These are phyloP conservation scores for Chrysoperla carnea DNA, from an alignment of 1,140 invertebrate species.

Conservation along the genomic window DNA sequence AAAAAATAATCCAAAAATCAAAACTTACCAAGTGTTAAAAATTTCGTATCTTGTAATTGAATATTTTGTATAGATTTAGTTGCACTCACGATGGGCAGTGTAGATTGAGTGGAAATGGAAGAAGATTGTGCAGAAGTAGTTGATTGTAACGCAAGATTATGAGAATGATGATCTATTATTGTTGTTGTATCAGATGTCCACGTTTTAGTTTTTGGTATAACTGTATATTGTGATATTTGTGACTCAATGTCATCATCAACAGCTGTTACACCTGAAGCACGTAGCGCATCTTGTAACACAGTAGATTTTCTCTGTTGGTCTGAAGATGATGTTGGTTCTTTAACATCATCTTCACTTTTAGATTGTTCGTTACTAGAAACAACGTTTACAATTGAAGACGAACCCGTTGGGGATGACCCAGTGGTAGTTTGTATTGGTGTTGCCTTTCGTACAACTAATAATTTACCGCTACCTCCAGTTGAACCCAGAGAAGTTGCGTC, in stretches of 20 bases:
- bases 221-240: neutral
- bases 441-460: neutral
- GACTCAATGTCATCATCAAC: neutral
- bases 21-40: no score
- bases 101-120: no score
- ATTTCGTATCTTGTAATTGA: no score
- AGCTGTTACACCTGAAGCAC: neutral
- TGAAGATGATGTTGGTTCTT: neutral
- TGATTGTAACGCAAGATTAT: no score
- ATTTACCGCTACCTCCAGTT: neutral
- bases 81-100: no score
- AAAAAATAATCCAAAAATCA: no score
- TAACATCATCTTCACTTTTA: neutral
- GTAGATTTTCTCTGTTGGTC: neutral
- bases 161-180: no score
- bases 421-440: neutral
- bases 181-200: no score
- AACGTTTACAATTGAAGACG: neutral
- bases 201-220: neutral
- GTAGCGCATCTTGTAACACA: neutral
- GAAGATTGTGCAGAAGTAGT: no score
- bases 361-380: no score
- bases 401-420: neutral
- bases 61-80: no score
- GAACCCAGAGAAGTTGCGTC: neutral